A percentile compares a stretch with the other conserved stretches of the same genome.
These are phyloP conservation scores for Malurus leucopterus DNA, from an alignment of 2,797 vertebrate species.

Conservation along the genomic window DNA sequence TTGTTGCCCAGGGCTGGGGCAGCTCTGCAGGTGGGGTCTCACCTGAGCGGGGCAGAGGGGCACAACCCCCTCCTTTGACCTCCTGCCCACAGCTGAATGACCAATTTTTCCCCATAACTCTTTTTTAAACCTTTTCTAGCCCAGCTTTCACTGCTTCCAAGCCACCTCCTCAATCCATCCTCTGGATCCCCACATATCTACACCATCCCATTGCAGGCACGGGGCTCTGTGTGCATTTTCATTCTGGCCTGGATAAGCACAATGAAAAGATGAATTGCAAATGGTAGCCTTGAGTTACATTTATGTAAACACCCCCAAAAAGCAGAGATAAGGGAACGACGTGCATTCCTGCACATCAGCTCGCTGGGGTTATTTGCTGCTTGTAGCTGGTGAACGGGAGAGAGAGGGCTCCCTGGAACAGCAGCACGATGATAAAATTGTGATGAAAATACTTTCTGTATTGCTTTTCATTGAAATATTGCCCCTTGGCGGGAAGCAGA, in stretches of 20 bases:
- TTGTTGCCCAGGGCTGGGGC: not conserved
- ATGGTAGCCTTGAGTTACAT: conserved; percentile 16
- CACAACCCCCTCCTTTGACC: not conserved
- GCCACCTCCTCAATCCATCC: not conserved
- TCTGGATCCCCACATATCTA: not conserved
- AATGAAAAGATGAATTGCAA: not conserved
- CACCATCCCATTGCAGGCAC: not conserved
- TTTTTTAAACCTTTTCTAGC: not conserved
- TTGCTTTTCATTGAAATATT: conserved; percentile 44
- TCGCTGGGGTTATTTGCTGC: not conserved
- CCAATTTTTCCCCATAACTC: fast-evolving
- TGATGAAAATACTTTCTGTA: conserved; percentile 31
- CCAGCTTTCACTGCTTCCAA: not conserved
- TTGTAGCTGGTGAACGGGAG: not conserved
- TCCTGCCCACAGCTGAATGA: not conserved
- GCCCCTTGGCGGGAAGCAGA: conserved; percentile 23
- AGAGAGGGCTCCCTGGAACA: not conserved
- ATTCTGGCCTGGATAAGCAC: not conserved
- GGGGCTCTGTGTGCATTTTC: not conserved
- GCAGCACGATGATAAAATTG: not conserved
- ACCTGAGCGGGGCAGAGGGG: not conserved
- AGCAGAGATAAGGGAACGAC: conserved; percentile 6
- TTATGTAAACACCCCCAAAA: conserved; percentile 4
- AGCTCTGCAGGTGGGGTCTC: not conserved
- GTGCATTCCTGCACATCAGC: not conserved